Evolutionary conservation across 2,888 invertebrate genomes (phyloP).

Genomic region (Dinocampus coccinellae): DNA sequence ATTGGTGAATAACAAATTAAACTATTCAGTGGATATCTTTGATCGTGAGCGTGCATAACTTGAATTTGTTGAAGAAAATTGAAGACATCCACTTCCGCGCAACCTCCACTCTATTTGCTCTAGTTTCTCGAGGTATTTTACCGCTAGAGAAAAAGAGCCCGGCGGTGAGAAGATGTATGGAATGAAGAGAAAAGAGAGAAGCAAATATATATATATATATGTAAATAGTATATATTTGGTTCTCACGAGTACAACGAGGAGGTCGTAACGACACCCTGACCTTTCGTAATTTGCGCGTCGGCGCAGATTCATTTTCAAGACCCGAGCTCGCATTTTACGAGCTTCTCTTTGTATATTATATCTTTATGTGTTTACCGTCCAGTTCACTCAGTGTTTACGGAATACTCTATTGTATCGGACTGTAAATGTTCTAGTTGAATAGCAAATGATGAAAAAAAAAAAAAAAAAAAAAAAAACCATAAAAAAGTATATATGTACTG

Average conservation of each 20-base stretch:
- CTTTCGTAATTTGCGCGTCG: conserved; percentile 53
- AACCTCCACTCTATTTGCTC: conserved; percentile 37
- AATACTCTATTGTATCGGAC: conserved; percentile 31
- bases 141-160: conserved; percentile 15
- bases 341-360: conserved; percentile 23
- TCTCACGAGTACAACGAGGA: conserved; percentile 16
- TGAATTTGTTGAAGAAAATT: not conserved
- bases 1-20: not conserved
- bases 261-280: conserved; percentile 48
- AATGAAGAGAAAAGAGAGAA: conserved; percentile 7
- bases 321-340: conserved; percentile 1
- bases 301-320: conserved; percentile 47
- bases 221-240: not conserved
- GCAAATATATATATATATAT: not conserved
- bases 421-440: conserved; percentile 11
- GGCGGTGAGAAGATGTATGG: not conserved
- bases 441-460: not conserved
- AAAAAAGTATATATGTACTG: conserved; percentile 4
- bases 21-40: not conserved
- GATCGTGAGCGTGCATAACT: not conserved
- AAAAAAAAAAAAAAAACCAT: not conserved
- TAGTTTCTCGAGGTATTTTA: conserved; percentile 32
- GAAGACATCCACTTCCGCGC: conserved; percentile 10
- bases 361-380: conserved; percentile 33
- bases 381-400: conserved; percentile 46